Percentiles rank a stretch among this genome's conserved stretches.
phyloP scores from a whole-genome alignment of 2,113 vertebrate genomes.

The Proterorhinus semilunaris region DNA sequence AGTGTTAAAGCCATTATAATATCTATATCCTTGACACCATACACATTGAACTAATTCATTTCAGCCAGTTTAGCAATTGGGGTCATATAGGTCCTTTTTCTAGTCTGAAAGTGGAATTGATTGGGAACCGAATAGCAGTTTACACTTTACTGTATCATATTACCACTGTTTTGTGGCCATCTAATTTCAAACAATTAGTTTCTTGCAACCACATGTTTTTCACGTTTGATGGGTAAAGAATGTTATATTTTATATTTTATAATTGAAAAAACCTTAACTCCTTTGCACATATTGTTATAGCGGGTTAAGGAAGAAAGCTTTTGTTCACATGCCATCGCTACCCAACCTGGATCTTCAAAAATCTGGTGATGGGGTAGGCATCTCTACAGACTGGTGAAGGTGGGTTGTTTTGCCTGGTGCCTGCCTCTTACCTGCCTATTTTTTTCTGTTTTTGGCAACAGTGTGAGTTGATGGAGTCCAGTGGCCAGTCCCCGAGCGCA shows the following conservation, averaged over 20 bases:
- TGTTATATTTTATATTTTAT: too few species aligned
- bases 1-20: neutral
- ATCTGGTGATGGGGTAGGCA: slow-evolving; percentile 91
- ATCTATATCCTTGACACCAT: too few species aligned
- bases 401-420: neutral
- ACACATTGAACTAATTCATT: too few species aligned
- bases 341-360: slow-evolving; percentile 97
- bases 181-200: too few species aligned
- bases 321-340: slow-evolving; percentile 97
- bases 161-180: too few species aligned
- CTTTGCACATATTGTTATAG: slow-evolving; percentile 95
- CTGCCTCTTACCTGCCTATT: slow-evolving; percentile 2
- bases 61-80: too few species aligned
- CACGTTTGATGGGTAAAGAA: too few species aligned
- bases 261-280: slow-evolving; percentile 80
- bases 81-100: too few species aligned
- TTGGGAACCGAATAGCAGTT: too few species aligned
- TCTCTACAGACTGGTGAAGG: neutral
- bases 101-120: too few species aligned
- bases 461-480: slow-evolving; percentile 89
- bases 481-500: slow-evolving; percentile 86
- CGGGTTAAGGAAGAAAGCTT: slow-evolving; percentile 97
- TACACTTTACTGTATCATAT: too few species aligned
- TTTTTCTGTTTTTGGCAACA: slow-evolving; percentile 66
- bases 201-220: too few species aligned